Percentiles rank a stretch among this genome's conserved stretches.
phyloP scores from a whole-genome alignment of 2,113 vertebrate species.

The Formicarius rufipectus region DNA sequence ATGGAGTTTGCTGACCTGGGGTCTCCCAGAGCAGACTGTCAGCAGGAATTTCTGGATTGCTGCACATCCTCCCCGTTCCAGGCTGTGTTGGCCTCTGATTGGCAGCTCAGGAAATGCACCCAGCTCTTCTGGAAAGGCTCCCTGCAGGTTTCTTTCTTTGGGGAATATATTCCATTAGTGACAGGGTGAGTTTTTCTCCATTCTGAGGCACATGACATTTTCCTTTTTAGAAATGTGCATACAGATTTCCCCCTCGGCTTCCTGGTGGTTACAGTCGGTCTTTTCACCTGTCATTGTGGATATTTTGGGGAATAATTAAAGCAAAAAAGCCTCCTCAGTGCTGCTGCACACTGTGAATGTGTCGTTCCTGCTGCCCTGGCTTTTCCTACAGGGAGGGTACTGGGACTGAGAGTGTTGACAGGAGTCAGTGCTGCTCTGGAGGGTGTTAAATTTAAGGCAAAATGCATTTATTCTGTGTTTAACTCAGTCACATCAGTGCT shows the following conservation, averaged over 20 bases:
- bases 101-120: conserved; percentile 31
- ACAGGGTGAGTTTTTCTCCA: not conserved
- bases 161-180: not conserved
- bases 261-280: not conserved
- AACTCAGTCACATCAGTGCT: not conserved
- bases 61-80: not conserved
- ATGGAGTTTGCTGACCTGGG: not conserved
- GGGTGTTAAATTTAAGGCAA: not conserved
- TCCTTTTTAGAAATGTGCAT: not conserved
- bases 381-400: not conserved
- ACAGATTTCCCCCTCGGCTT: not conserved
- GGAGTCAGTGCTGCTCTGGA: not conserved
- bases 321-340: not conserved
- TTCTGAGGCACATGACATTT: not conserved
- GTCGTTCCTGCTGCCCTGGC: not conserved
- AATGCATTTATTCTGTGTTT: not conserved
- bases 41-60: not conserved
- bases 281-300: not conserved
- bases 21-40: not conserved
- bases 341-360: not conserved
- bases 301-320: conserved; percentile 21
- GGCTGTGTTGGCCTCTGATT: not conserved
- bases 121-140: conserved; percentile 23
- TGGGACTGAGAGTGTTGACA: not conserved
- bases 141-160: not conserved